Evolutionary conservation across 2,888 invertebrate species (phyloP), one percentile per base, ranked within the genome.

Genomic region (Allacma fusca): DNA sequence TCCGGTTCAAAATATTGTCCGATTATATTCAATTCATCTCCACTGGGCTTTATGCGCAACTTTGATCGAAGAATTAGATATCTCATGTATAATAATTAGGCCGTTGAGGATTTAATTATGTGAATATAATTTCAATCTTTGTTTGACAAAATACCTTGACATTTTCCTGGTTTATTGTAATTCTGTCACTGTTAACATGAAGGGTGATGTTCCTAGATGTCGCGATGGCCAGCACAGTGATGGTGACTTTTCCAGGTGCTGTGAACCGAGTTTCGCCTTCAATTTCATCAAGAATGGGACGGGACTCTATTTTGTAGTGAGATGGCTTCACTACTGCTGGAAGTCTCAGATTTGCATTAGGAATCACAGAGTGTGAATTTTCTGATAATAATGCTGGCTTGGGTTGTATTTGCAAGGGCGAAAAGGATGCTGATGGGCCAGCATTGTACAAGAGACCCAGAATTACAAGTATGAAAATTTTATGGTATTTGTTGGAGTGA

Each of bases 341-440:
- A 4, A 68, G 68, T 4, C 68, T 29, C 9, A 29, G 40, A n/a
- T 21, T 7, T 13, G 13, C 40, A 40, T 13, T 21, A 21, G 68
- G 68, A 68, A 40, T 4, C 23, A 19, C 40, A 40, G n/a, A 68
- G 1, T 34, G 23, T 1, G 5, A 34, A 1, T 23, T 5, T 19
- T 23, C n/a, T 12, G 68, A 40, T n/a, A 68, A 68, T 34, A 34
- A 34, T 1, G n/a, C 1, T 28, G 26, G 13, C 9, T 68, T 34
- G 1, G 68, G 68, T 13, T 68, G n/a, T n/a, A 68, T 16, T 21
- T 68, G 68, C 34, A 68, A 40, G 5, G 68, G 40, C 4, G 34
- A 34, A 4, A 34, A 34, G 34, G 34, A 34, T 34, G 4, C 34
- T 34, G 34, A 34, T n/a, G n/a, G n/a, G n/a, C n/a, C n/a, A n/a